Conservation (phyloP, 2,888 invertebrate genomes). For the Pachydiplax longipennis region DNA sequence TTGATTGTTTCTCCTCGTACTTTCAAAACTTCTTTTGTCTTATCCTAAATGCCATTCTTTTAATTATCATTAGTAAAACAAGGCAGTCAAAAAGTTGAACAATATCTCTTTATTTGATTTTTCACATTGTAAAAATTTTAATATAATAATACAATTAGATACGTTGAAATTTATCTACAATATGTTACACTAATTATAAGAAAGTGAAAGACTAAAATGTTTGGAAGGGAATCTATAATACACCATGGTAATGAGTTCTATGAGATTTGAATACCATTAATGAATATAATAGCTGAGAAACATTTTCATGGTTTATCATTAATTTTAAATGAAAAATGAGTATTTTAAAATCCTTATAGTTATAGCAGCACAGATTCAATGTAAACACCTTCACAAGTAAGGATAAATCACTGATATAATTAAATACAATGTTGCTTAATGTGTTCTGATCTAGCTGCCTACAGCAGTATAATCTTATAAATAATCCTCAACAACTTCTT, state of each 20-base stretch:
- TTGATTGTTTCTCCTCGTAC: too few species aligned
- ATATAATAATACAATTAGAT: not conserved
- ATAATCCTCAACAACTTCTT: not conserved
- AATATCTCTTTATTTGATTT: not conserved
- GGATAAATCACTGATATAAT: not conserved
- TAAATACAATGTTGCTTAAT: not conserved
- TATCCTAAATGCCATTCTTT: too few species aligned
- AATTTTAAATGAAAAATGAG: not conserved
- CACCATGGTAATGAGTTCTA: not conserved
- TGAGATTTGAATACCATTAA: not conserved
- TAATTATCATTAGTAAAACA: not conserved
- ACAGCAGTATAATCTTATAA: not conserved
- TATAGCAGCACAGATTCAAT: not conserved
- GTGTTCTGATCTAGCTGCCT: not conserved
- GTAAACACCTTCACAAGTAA: not conserved
- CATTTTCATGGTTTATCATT: not conserved
- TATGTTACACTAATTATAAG: not conserved
- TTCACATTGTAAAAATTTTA: constrained; percentile 24
- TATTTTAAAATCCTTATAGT: not conserved
- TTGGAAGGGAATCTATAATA: not conserved
- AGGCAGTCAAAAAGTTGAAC: not conserved
- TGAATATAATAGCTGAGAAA: not conserved
- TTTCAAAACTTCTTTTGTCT: too few species aligned
- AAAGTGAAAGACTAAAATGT: not conserved
- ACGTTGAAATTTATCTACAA: not conserved